Conservation (phyloP, 1,140 invertebrate species). For the Bombus vancouverensis region DNA sequence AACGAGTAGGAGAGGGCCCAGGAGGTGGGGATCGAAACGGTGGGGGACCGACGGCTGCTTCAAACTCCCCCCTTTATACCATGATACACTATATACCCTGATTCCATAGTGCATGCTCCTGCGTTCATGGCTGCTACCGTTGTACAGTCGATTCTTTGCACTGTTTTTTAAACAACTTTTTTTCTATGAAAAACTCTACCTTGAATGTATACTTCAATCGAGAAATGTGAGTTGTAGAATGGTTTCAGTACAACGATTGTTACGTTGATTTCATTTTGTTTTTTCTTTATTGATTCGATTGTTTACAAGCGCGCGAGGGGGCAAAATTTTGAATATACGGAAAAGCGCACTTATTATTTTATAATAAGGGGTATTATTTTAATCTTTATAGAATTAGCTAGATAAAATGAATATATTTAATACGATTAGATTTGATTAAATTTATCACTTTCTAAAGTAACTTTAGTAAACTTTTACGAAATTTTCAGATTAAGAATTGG, state of each 20-base stretch:
- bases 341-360: background rate
- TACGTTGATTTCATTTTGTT: background rate
- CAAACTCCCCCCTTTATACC: constrained; percentile 22
- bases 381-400: background rate
- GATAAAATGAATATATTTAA: no score
- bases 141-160: background rate
- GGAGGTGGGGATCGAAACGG: constrained; percentile 45
- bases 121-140: constrained; percentile 23
- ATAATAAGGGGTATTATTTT: background rate
- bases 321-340: background rate
- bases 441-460: background rate
- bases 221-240: no score
- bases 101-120: constrained; percentile 44
- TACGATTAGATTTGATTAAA: no score
- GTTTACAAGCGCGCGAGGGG: background rate
- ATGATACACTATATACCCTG: constrained; percentile 11
- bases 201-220: background rate
- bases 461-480: background rate
- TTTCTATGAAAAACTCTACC: background rate
- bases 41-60: constrained; percentile 51
- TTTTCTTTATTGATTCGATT: background rate
- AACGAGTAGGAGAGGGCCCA: constrained; percentile 54
- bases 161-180: background rate
- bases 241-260: no score
- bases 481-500: background rate